phyloP scores from a whole-genome alignment of 2,888 invertebrate species.

The Dicyrtomina minuta region DNA sequence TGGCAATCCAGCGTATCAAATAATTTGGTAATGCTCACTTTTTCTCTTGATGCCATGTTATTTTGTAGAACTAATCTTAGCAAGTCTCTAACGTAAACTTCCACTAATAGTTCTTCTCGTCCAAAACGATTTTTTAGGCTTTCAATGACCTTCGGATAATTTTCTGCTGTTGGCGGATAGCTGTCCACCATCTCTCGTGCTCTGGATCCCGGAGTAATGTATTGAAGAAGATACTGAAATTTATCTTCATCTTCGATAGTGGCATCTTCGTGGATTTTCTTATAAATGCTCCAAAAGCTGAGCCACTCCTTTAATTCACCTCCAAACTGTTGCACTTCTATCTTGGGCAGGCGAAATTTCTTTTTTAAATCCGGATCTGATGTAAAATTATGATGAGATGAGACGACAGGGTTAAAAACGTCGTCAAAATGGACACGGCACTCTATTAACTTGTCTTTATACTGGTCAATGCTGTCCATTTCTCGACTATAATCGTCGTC shows the following conservation, averaged over 20 bases:
- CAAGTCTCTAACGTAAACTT: conserved; percentile 29
- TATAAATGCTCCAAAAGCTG: too few relatives aligned
- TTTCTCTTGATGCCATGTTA: conserved; percentile 30
- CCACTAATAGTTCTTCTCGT: conserved; percentile 9
- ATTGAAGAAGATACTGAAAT: conserved; percentile 28
- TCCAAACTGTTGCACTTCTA: too few relatives aligned
- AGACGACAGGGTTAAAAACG: too few relatives aligned
- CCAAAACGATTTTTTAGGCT: conserved; percentile 23
- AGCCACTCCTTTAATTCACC: too few relatives aligned
- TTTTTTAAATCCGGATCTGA: too few relatives aligned
- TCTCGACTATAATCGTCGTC: too few relatives aligned
- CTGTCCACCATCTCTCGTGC: conserved; percentile 18
- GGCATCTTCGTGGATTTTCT: conserved; percentile 29
- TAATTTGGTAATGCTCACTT: conserved; percentile 23
- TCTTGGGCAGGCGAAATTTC: too few relatives aligned
- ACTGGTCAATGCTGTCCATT: too few relatives aligned
- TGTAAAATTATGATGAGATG: too few relatives aligned
- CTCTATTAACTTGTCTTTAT: too few relatives aligned
- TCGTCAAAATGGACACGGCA: too few relatives aligned
- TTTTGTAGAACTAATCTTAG: conserved; percentile 13
- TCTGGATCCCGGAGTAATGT: not conserved
- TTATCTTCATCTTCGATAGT: conserved; percentile 19
- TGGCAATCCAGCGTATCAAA: conserved; percentile 35
- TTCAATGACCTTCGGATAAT: conserved; percentile 28
- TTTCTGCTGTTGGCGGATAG: conserved; percentile 23